Percentiles rank a stretch among this genome's conserved stretches.
phyloP scores from a whole-genome alignment of 2,113 vertebrate genomes.

The Spermophilus dauricus region DNA sequence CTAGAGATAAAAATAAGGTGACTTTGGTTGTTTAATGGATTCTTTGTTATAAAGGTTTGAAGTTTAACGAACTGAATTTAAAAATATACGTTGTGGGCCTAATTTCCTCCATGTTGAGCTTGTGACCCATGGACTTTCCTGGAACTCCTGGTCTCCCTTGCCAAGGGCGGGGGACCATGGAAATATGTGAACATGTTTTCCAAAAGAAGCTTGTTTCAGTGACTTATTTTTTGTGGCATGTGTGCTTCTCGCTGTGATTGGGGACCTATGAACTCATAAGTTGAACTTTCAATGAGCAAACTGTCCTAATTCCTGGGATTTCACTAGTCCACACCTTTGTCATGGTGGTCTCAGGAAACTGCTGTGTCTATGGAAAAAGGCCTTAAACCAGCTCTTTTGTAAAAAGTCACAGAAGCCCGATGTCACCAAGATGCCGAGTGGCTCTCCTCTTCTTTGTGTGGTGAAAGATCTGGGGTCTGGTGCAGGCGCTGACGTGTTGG shows the following conservation, averaged over 20 bases:
- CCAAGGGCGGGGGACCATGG: too few species aligned
- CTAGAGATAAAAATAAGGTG: accelerated
- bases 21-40: background rate
- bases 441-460: accelerated
- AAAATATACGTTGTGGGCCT: accelerated
- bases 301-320: background rate
- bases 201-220: background rate
- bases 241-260: accelerated
- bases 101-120: background rate
- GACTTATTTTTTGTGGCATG: background rate
- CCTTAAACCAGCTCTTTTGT: background rate
- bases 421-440: background rate
- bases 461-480: background rate
- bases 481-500: accelerated
- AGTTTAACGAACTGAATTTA: background rate
- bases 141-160: too few species aligned
- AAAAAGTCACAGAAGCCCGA: background rate
- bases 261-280: background rate
- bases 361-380: background rate
- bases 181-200: background rate
- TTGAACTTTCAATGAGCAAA: background rate
- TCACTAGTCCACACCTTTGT: background rate
- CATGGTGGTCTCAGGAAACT: accelerated
- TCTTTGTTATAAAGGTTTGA: background rate
- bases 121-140: background rate